Percentiles rank a stretch among this genome's conserved stretches.
These are phyloP conservation scores for Spodoptera litura DNA, from an alignment of 1,140 invertebrate genomes.

Conservation along the genomic window DNA sequence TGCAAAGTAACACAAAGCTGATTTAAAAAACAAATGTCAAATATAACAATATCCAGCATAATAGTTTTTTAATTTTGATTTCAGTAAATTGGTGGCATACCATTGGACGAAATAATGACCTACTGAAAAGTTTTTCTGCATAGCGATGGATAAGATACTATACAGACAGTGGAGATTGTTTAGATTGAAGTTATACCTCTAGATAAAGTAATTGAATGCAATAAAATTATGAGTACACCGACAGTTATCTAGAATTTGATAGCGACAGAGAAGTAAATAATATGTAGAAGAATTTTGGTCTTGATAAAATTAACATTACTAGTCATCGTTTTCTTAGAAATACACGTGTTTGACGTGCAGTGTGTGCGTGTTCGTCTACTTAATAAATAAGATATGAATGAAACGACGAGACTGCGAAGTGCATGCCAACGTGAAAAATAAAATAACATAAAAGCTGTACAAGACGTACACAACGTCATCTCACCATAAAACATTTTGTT, in stretches of 20 bases:
- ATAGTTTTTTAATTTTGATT: too few species aligned
- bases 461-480: conserved; percentile 77
- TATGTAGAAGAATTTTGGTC: neutral
- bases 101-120: conserved; percentile 18
- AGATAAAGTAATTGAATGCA: conserved; percentile 28
- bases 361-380: conserved; percentile 71
- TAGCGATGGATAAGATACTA: neutral
- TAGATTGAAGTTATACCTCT: neutral
- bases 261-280: conserved; percentile 14
- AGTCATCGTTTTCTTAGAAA: conserved; percentile 41
- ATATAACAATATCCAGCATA: too few species aligned
- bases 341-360: conserved; percentile 61
- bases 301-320: neutral
- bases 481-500: conserved; percentile 85
- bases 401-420: conserved; percentile 65
- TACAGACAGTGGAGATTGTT: neutral
- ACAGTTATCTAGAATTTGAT: conserved; percentile 10
- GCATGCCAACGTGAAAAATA: conserved; percentile 75
- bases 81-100: too few species aligned
- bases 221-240: conserved; percentile 9
- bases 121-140: conserved; percentile 17
- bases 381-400: conserved; percentile 62
- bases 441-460: conserved; percentile 75
- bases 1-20: conserved; percentile 26
- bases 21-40: neutral